Evolutionary conservation across 92 coral and sea anemone genomes (phyloP).

Genomic region (Palythoa caribaeorum): DNA sequence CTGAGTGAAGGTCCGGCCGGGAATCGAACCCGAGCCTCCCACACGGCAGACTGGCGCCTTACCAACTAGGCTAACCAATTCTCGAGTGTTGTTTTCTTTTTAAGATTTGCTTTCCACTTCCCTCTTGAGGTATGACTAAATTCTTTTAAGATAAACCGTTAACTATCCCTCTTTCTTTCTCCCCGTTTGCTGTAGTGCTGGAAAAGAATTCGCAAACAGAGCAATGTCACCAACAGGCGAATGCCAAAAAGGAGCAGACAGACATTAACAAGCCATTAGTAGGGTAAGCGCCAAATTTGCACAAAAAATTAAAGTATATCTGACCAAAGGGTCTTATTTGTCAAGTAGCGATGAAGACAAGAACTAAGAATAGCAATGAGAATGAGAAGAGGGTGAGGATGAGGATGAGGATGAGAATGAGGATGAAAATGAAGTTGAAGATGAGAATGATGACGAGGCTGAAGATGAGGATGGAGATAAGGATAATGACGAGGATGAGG

Average conservation of each 20-base stretch:
- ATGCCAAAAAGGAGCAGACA: neutral
- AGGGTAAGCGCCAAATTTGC: neutral
- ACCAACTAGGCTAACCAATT: too few species aligned
- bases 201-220: neutral
- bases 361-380: too few species aligned
- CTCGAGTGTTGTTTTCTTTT: neutral
- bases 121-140: neutral
- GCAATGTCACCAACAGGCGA: neutral
- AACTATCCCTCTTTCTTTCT: too few species aligned
- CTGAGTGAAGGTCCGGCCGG: too few species aligned
- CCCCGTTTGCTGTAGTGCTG: neutral
- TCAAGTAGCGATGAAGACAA: neutral
- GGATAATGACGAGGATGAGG: too few species aligned
- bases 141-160: neutral
- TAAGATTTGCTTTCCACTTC: neutral
- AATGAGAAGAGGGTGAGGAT: neutral
- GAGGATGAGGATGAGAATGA: too few species aligned
- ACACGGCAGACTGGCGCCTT: too few species aligned
- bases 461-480: too few species aligned
- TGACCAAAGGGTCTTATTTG: neutral
- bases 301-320: too few species aligned
- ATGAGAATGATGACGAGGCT: too few species aligned
- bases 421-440: too few species aligned
- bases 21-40: too few species aligned
- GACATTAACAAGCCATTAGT: neutral